Base-by-base conservation (phyloP, 2,113 vertebrate genomes). In the Otus sunia region DNA sequence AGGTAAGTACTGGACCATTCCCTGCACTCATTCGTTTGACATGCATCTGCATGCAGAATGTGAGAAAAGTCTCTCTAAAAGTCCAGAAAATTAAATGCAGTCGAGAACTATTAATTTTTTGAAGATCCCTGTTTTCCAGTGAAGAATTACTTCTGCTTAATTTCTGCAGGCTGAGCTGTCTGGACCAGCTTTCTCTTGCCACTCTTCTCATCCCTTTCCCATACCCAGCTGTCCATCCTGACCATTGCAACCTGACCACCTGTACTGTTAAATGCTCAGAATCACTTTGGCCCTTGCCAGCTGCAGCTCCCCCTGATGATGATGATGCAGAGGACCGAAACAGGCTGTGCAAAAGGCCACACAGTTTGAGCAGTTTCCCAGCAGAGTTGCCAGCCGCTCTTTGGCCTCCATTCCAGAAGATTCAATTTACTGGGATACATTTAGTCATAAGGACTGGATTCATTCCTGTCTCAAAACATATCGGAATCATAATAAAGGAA, bases 311-410 rank as follows among this genome's bases (percentile, higher is more conserved):
- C 34, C 17, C 1, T 29, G 55, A 18, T 1, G 1, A 43, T 12
- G 12, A 0, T 1, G 2, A 17, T 23, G 37, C 8, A 26, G 10
- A 34, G 30, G 17, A 55, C 43, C 7, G 34, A 43, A 72, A 15
- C 12, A 72, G 15, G 6, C 5, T 15, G 5, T n/a, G 3, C 16
- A 16, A 4, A 4, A 37, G n/a, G 19, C 15, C 2, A 1, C 11
- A 18, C 4, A 49, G 32, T 49, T 53, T 49, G 23, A 41, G 4
- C 4, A 22, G 18, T 9, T 72, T 60, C 32, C 26, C 25, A 12
- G 34, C 7, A 58, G 21, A 56, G 23, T 1, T 56, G 8, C 52
- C 3, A 1, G 37, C 10, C 0, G 0, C 19, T 67, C 7, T 43
- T 14, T 56, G 26, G 3, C 27, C 20, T 50, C 32, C 1, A 0